Evolutionary conservation across 2,888 invertebrate species (phyloP).

Genomic region (Rhagonycha lutea): DNA sequence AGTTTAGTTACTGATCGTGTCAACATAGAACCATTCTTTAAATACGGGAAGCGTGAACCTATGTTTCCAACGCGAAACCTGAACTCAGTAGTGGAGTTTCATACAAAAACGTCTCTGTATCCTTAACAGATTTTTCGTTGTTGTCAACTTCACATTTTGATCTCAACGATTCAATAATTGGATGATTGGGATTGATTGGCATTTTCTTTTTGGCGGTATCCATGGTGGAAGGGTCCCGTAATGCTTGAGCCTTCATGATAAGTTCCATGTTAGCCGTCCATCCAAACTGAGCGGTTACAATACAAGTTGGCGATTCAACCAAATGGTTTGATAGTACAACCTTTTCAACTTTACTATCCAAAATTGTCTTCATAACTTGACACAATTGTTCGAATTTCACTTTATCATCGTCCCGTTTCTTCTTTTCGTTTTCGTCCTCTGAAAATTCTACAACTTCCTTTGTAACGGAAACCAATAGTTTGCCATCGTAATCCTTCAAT

Average conservation of each 20-base stretch:
- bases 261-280: too few relatives aligned
- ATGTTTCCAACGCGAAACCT: conserved; percentile 94
- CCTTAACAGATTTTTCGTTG: conserved; percentile 98
- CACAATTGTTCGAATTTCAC: conserved; percentile 77
- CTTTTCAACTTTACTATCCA: too few relatives aligned
- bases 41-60: conserved; percentile 91
- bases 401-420: conserved; percentile 91
- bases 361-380: conserved; percentile 89
- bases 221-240: too few relatives aligned
- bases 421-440: conserved; percentile 96
- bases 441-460: conserved; percentile 98
- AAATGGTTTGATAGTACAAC: too few relatives aligned
- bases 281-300: too few relatives aligned
- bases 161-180: conserved; percentile 88
- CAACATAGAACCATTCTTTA: conserved; percentile 99
- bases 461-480: conserved; percentile 93
- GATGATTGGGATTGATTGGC: conserved; percentile 96
- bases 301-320: too few relatives aligned
- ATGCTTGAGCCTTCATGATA: too few relatives aligned
- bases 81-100: conserved; percentile 96
- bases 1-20: too few relatives aligned
- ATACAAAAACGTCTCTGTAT: conserved; percentile 91
- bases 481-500: too few relatives aligned
- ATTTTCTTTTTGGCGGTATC: conserved; percentile 98
- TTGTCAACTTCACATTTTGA: conserved; percentile 95